These are phyloP conservation scores for Digitonthophagus gazella DNA, from an alignment of 2,888 invertebrate species.

Conservation along the genomic window DNA sequence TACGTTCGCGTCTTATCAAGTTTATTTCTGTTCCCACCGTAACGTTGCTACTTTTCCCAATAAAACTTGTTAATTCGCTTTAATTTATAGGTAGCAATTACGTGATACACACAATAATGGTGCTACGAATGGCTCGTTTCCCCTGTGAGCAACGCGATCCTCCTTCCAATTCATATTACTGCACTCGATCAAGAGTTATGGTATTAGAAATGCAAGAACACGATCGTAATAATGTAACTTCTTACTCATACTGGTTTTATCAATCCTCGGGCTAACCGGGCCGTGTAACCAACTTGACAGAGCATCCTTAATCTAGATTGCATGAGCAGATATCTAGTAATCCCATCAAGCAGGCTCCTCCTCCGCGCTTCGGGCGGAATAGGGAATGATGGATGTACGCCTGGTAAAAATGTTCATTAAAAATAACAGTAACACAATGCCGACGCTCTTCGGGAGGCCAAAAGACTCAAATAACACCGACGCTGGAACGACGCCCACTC, in stretches of 20 bases:
- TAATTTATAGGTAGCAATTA: background rate
- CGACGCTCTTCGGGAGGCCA: background rate
- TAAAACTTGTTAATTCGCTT: background rate
- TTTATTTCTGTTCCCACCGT: background rate
- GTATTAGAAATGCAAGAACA: background rate
- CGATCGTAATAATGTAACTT: background rate
- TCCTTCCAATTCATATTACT: background rate
- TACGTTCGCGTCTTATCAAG: background rate
- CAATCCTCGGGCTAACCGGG: background rate
- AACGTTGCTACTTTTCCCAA: background rate
- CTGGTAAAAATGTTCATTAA: constrained; percentile 17
- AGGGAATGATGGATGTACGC: constrained; percentile 10
- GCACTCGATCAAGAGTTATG: background rate
- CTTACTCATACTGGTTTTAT: background rate
- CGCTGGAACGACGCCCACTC: background rate
- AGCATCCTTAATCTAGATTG: constrained; percentile 13
- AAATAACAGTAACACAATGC: constrained; percentile 17
- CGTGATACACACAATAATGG: background rate
- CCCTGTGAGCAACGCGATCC: background rate
- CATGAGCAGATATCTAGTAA: constrained; percentile 8
- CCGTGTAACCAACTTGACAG: constrained; percentile 4
- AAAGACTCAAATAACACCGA: constrained; percentile 10
- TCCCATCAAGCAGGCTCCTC: background rate
- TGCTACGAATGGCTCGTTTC: background rate
- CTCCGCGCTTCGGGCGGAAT: background rate